Conservation (phyloP, 2,888 invertebrate genomes). For the Salticus scenicus region DNA sequence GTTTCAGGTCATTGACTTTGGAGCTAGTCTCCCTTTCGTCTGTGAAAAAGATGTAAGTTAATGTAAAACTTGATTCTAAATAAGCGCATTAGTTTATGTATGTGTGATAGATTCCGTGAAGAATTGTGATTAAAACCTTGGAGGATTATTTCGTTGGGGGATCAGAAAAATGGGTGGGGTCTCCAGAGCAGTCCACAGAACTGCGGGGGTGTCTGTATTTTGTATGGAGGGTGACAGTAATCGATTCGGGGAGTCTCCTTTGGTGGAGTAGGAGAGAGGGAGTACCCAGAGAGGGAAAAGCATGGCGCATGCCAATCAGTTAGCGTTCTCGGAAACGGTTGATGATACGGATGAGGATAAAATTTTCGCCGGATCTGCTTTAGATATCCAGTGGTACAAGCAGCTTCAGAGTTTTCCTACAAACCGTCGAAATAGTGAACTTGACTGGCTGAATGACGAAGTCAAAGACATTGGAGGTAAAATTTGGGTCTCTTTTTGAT, state of each 20-base stretch:
- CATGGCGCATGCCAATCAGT: conserved; percentile 48
- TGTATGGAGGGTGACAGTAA: conserved; percentile 42
- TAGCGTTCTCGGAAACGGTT: conserved; percentile 5
- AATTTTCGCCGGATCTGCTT: conserved; percentile 32
- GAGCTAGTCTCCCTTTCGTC: no score
- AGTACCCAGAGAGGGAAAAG: conserved; percentile 30
- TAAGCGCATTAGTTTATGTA: no score
- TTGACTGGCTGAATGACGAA: conserved; percentile 66
- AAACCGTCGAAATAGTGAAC: conserved; percentile 62
- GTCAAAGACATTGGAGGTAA: conserved; percentile 20
- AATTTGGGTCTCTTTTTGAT: no score
- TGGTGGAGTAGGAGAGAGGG: conserved; percentile 33
- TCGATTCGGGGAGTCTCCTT: conserved; percentile 33
- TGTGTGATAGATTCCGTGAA: no score
- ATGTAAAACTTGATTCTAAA: no score
- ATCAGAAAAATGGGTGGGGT: conserved; percentile 44
- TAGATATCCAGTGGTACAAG: conserved; percentile 70
- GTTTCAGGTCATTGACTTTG: no score
- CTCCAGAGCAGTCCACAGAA: conserved; percentile 45
- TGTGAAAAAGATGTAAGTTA: no score
- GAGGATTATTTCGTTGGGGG: background rate
- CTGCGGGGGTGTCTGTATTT: conserved; percentile 36
- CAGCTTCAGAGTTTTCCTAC: conserved; percentile 69
- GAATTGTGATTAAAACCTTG: no score
- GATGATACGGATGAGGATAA: conserved; percentile 55